Evolutionary conservation across 2,113 vertebrate genomes (phyloP).

Genomic region (Lota lota): DNA sequence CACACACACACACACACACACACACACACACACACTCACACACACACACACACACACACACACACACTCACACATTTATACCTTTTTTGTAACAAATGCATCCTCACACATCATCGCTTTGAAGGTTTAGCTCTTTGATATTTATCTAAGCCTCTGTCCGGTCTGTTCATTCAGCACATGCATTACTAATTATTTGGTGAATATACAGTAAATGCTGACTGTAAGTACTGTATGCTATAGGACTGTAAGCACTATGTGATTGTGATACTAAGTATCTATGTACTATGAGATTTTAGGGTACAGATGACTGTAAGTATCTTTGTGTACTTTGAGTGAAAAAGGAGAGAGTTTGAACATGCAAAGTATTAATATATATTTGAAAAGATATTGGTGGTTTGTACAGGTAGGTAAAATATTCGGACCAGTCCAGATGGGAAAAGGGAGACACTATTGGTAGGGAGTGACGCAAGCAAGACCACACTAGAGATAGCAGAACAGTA

Average conservation of each 20-base stretch:
- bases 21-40: slow-evolving; percentile 1
- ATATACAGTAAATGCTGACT: neutral
- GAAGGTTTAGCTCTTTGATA: slow-evolving; percentile 36
- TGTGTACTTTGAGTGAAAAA: too few species aligned
- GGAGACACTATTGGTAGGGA: too few species aligned
- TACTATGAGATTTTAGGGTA: neutral
- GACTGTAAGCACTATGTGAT: neutral
- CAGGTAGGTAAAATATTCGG: too few species aligned
- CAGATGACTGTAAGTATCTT: too few species aligned
- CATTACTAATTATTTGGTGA: neutral
- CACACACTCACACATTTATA: slow-evolving; percentile 5
- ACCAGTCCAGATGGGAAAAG: too few species aligned
- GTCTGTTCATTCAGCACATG: neutral
- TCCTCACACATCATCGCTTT: slow-evolving; percentile 5
- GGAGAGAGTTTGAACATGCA: too few species aligned
- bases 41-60: slow-evolving; percentile 12
- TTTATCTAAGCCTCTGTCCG: neutral
- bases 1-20: slow-evolving; percentile 21
- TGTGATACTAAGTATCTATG: neutral
- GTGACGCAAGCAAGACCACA: too few species aligned
- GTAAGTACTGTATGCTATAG: neutral
- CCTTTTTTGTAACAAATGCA: neutral
- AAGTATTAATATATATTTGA: too few species aligned
- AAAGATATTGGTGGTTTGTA: too few species aligned
- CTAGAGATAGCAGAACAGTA: too few species aligned